A percentile compares a stretch with the other conserved stretches of the same genome.
Conservation (phyloP, 2,797 vertebrate species). For the Pseudochirops cupreus region DNA sequence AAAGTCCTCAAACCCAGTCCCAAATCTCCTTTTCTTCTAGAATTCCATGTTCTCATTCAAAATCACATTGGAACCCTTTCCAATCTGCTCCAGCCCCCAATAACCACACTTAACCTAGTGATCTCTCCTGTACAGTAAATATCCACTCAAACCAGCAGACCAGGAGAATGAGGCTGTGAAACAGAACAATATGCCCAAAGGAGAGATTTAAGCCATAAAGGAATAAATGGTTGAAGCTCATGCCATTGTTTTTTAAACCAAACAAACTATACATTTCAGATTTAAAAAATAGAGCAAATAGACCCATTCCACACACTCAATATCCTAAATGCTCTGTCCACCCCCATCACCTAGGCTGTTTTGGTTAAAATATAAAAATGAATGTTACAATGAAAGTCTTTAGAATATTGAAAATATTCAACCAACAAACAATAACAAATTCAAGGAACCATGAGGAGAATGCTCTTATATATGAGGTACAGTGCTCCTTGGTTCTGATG, state of each 20-base stretch:
- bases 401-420: neutral
- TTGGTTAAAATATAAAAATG: neutral
- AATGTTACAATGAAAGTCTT: neutral
- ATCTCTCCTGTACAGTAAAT: constrained; percentile 55
- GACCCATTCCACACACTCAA: neutral
- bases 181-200: constrained; percentile 48
- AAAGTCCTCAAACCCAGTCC: constrained; percentile 68
- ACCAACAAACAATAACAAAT: neutral
- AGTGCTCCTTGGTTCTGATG: neutral
- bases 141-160: constrained; percentile 58
- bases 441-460: neutral
- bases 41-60: constrained; percentile 64
- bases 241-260: constrained; percentile 37
- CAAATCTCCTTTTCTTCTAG: constrained; percentile 72
- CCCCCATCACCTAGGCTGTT: neutral
- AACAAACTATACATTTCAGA: constrained; percentile 24
- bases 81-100: neutral
- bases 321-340: neutral
- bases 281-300: constrained; percentile 27
- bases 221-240: neutral
- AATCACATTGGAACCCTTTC: constrained; percentile 53
- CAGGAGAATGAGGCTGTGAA: constrained; percentile 46
- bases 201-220: constrained; percentile 37
- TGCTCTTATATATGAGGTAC: neutral
- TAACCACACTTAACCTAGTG: constrained; percentile 59